Percentiles rank a stretch among this genome's conserved stretches.
These are phyloP conservation scores for Sclerurus mexicanus DNA, from an alignment of 2,113 vertebrate genomes.

Conservation along the genomic window DNA sequence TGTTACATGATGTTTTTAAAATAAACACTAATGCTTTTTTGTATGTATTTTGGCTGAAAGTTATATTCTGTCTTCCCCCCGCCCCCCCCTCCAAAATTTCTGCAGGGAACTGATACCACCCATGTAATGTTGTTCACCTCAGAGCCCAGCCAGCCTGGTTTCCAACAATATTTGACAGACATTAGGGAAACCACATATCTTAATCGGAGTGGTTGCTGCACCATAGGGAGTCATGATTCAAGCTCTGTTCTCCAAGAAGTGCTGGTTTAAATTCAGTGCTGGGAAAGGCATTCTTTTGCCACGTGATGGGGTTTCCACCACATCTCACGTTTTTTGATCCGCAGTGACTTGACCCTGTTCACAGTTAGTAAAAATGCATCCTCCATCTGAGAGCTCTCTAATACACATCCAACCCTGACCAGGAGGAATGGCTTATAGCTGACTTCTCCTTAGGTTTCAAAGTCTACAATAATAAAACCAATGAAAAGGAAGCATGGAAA, in stretches of 20 bases:
- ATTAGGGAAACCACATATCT: constrained; percentile 36
- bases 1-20: constrained; percentile 54
- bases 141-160: neutral
- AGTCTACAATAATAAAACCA: neutral
- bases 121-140: constrained; percentile 45
- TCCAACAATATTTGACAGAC: constrained; percentile 33
- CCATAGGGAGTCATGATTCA: constrained; percentile 2
- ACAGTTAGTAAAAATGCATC: constrained; percentile 29
- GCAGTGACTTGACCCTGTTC: neutral
- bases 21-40: constrained; percentile 42
- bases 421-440: neutral
- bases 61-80: constrained; percentile 22
- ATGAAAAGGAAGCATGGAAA: neutral
- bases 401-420: neutral
- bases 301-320: neutral
- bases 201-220: constrained; percentile 16
- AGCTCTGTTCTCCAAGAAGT: neutral
- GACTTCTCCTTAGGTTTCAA: constrained; percentile 26
- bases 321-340: neutral
- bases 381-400: neutral
- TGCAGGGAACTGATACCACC: constrained; percentile 44
- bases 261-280: neutral
- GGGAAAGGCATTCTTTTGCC: neutral
- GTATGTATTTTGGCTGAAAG: constrained; percentile 37
- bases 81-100: neutral